A percentile compares a stretch with the other conserved stretches of the same genome.
These are phyloP conservation scores for Psittacula echo DNA, from an alignment of 2,797 vertebrate genomes.

Conservation along the genomic window DNA sequence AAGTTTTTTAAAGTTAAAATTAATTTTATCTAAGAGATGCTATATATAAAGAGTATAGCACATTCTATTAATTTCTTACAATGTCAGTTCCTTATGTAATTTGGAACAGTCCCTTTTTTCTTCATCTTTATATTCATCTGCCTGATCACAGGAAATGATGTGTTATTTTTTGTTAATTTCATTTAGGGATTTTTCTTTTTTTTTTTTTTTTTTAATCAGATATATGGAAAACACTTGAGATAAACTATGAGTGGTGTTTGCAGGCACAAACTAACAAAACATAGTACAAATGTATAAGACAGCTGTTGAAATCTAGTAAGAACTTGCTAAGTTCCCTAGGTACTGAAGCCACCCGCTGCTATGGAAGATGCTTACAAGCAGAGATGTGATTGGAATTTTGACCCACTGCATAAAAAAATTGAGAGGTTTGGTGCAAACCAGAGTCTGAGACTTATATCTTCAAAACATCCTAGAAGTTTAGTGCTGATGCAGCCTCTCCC, in stretches of 20 bases:
- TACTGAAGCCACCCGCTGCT: neutral
- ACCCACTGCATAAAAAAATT: neutral
- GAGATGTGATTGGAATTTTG: neutral
- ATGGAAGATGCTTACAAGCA: neutral
- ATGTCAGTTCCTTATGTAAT: neutral
- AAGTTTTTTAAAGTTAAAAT: neutral
- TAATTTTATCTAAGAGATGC: neutral
- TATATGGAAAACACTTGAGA: neutral
- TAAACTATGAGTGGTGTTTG: neutral
- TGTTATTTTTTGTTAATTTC: neutral
- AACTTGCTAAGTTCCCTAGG: neutral
- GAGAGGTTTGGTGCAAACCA: neutral
- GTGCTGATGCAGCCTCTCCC: neutral
- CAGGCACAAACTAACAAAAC: neutral
- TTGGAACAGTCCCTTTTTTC: neutral
- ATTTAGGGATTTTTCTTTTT: neutral
- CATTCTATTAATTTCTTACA: neutral
- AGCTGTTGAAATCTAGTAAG: neutral
- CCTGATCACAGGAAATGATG: neutral
- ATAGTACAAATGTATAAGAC: neutral
- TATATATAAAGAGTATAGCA: neutral
- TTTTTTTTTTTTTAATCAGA: neutral
- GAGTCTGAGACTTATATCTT: neutral
- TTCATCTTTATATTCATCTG: neutral
- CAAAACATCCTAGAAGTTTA: neutral